Conservation (phyloP, 2,888 invertebrate genomes). For the Phania funesta region DNA sequence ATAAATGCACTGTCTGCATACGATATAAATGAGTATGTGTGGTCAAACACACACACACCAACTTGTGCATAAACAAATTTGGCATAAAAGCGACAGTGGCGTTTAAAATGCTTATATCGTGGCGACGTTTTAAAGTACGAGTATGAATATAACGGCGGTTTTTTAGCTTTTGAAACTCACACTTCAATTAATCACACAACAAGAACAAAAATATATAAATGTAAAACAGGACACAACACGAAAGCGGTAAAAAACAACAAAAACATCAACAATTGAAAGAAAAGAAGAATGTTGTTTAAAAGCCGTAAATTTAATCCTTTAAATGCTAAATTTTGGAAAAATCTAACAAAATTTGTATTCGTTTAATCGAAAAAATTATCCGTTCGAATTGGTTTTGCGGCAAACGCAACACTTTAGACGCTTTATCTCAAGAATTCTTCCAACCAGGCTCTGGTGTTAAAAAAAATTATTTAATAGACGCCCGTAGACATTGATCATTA, state of each 20-base stretch:
- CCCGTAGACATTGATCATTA: too few relatives aligned
- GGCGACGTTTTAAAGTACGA: conserved; percentile 21
- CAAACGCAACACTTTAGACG: too few relatives aligned
- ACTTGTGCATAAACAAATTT: conserved; percentile 8
- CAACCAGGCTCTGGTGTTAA: too few relatives aligned
- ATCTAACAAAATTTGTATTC: background rate
- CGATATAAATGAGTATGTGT: background rate
- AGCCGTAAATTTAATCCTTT: conserved; percentile 26
- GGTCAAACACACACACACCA: background rate
- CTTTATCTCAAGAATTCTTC: too few relatives aligned
- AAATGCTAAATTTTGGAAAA: background rate
- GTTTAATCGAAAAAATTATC: too few relatives aligned
- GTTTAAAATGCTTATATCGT: conserved; percentile 42
- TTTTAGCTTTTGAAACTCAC: conserved; percentile 61
- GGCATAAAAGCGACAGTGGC: conserved; percentile 33
- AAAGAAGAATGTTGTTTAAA: conserved; percentile 38
- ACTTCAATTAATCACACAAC: conserved; percentile 69
- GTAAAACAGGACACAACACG: conserved; percentile 26
- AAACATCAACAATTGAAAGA: background rate
- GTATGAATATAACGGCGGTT: conserved; percentile 47
- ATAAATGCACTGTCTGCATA: conserved; percentile 37
- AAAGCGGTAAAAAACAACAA: conserved; percentile 17
- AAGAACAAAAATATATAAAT: conserved; percentile 7
- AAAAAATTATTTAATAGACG: too few relatives aligned
- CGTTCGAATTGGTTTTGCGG: too few relatives aligned